phyloP scores from a whole-genome alignment of 2,888 invertebrate genomes.

The Furcula furcula region DNA sequence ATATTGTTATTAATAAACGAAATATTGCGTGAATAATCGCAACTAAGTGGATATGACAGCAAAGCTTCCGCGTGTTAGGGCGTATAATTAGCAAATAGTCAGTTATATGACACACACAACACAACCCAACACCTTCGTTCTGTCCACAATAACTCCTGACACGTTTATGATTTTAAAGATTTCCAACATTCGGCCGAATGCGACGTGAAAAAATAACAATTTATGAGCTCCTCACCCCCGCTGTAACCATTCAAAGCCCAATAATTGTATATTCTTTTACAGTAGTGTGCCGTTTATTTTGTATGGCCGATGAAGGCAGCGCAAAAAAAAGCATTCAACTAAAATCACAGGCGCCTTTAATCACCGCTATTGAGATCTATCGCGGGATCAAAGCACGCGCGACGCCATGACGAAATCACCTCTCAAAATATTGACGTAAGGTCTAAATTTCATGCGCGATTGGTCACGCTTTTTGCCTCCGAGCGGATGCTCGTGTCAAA shows the following conservation, averaged over 20 bases:
- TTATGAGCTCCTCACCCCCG: constrained; percentile 81
- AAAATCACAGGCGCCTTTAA: constrained; percentile 82
- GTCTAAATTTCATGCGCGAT: constrained; percentile 59
- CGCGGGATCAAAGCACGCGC: constrained; percentile 73
- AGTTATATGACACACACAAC: constrained; percentile 38
- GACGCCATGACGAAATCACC: constrained; percentile 61
- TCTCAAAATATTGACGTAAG: constrained; percentile 67
- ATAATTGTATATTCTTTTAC: constrained; percentile 82
- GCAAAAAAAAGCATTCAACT: constrained; percentile 76
- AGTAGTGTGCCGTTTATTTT: constrained; percentile 79
- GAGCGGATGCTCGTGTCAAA: constrained; percentile 82
- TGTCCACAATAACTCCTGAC: constrained; percentile 61
- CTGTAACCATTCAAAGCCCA: constrained; percentile 79
- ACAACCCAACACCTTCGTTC: constrained; percentile 59
- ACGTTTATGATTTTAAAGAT: constrained; percentile 74
- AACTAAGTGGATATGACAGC: no score
- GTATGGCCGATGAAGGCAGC: constrained; percentile 72
- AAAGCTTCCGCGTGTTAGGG: constrained; percentile 36
- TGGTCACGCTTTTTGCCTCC: constrained; percentile 69
- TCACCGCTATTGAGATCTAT: constrained; percentile 82
- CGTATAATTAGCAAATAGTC: constrained; percentile 70
- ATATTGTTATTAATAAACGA: no score
- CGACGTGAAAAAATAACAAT: constrained; percentile 66
- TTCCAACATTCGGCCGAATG: constrained; percentile 53
- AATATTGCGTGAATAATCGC: no score